Evolutionary conservation across 2,797 vertebrate species (phyloP).

Genomic region (Gallirallus australis): DNA sequence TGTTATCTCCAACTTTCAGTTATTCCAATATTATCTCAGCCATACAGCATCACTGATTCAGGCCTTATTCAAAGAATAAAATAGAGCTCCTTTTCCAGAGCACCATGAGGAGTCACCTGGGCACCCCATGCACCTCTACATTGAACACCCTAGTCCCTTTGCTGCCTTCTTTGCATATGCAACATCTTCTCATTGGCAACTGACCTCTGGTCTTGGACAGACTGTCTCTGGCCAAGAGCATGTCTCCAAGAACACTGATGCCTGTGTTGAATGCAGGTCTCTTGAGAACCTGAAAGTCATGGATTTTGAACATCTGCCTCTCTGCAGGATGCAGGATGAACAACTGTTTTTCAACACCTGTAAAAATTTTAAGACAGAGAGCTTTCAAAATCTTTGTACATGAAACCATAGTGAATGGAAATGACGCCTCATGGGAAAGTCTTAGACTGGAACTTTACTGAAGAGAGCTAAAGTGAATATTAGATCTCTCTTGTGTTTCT

Average conservation of each 20-base stretch:
- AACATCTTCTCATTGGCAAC: not conserved
- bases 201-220: not conserved
- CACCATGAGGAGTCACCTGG: rapidly evolving
- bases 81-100: not conserved
- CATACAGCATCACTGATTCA: not conserved
- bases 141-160: not conserved
- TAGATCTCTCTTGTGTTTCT: not conserved
- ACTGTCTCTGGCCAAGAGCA: not conserved
- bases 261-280: not conserved
- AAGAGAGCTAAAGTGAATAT: not conserved
- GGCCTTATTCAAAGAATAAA: not conserved
- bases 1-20: not conserved
- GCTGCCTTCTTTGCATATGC: not conserved
- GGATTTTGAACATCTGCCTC: not conserved
- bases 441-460: not conserved
- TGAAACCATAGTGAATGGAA: not conserved
- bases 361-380: not conserved
- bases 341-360: not conserved
- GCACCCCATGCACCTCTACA: not conserved
- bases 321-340: not conserved
- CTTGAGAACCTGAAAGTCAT: not conserved
- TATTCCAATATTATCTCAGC: not conserved
- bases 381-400: not conserved
- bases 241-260: not conserved
- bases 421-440: not conserved